Base-by-base conservation (phyloP, 2,113 vertebrate species). In the Gasterosteus aculeatus region DNA sequence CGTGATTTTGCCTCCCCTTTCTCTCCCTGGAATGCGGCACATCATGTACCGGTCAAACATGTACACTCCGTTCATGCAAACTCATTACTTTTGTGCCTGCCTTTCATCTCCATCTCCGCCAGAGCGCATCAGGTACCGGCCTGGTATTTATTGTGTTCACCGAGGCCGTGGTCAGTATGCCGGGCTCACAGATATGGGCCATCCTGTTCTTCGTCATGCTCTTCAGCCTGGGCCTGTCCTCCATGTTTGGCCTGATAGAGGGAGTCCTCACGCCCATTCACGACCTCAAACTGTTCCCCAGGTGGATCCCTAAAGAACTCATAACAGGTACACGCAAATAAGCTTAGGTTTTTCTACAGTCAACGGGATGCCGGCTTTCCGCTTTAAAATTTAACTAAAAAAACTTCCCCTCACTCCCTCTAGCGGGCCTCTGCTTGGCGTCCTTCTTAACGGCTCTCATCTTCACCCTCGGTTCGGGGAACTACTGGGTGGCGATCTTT, bases 231-330 rank as follows among this genome's bases (percentile, higher is more conserved):
- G 97, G 97, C 8, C 93, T 98, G 47, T 96, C 97, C 19, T 96
- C 97, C 2, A 97, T 98, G 97, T 97, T 98, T 54, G 97, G 98
- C 47, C 96, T 95, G 73, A 80, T 97, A 7, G 96, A 98, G n/a
- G 91, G 96, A 0, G 80, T 98, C 74, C 92, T 97, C 57, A 94
- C 95, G 0, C 95, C 97, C 0, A 85, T 98, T 22, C 81, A 87
- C 4, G 97, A 99, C 46, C 80, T 96, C 67, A 87, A 53, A 9
- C 1, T 95, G 46, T 18, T 95, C 42, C 94, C 96, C 2, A 96
- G 94, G 80, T 89, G 86, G 79, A 62, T 92, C 5, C 89, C 92
- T 8, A 15, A 78, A 2, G 95, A 96, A 81, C 44, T 90, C 31
- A 0, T 95, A 62, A 95, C 96, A 68, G 97, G 97, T 99, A 93